phyloP scores from a whole-genome alignment of 2,113 vertebrate genomes.

The Tursiops truncatus region DNA sequence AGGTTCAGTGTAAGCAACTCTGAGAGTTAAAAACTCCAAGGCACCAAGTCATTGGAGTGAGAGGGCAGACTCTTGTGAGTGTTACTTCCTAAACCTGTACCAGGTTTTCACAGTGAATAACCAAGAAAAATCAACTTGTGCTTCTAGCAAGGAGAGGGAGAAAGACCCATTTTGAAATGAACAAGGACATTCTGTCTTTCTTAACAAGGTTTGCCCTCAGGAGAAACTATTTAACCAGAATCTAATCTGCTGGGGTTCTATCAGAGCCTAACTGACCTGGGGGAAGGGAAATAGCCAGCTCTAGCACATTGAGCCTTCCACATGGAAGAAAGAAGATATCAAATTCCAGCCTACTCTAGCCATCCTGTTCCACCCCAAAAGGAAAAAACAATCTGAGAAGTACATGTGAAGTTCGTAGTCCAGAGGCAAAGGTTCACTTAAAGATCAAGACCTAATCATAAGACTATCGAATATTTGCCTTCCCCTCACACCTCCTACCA shows the following conservation, averaged over 20 bases:
- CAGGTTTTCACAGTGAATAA: neutral
- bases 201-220: neutral
- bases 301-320: neutral
- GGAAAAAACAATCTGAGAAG: neutral
- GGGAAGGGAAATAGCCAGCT: neutral
- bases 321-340: neutral
- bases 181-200: neutral
- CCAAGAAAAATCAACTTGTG: neutral
- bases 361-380: neutral
- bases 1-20: neutral
- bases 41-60: neutral
- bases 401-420: neutral
- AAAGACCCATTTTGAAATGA: neutral
- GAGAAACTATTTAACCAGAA: neutral
- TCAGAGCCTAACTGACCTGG: neutral
- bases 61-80: neutral
- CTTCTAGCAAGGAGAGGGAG: neutral
- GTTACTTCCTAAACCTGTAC: neutral
- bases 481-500: neutral
- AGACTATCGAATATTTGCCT: neutral
- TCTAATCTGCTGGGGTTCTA: neutral
- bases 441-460: neutral
- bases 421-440: neutral
- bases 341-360: neutral
- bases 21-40: neutral